phyloP scores from a whole-genome alignment of 2,113 vertebrate genomes.

The Platysternon megacephalum region DNA sequence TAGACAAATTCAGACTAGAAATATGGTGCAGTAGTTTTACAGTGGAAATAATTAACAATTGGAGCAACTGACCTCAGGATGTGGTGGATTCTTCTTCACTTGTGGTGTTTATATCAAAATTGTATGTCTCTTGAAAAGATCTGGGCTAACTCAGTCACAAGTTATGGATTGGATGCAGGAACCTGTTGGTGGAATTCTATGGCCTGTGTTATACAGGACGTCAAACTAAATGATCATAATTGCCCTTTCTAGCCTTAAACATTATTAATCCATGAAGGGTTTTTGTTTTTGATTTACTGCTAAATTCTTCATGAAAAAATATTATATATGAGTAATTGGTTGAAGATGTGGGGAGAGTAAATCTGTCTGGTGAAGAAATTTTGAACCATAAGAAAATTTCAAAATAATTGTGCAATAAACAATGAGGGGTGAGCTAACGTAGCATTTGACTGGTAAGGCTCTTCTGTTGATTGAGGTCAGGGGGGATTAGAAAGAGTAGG shows the following conservation, averaged over 20 bases:
- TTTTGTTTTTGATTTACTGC: background rate
- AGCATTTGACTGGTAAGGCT: background rate
- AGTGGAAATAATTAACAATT: background rate
- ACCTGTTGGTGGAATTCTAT: background rate
- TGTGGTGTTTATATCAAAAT: background rate
- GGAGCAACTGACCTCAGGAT: background rate
- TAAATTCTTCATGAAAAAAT: background rate
- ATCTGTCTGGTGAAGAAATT: background rate
- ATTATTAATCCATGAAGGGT: background rate
- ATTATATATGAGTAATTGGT: background rate
- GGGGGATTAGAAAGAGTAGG: background rate
- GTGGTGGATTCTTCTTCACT: background rate
- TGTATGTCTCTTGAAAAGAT: background rate
- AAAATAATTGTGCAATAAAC: background rate
- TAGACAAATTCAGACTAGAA: background rate
- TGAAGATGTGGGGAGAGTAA: background rate
- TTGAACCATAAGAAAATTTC: background rate
- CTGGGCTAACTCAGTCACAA: background rate
- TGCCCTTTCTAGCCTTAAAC: background rate
- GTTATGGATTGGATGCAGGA: background rate
- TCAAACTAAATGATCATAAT: background rate
- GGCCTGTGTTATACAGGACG: background rate
- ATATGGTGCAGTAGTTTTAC: background rate
- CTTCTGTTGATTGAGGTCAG: background rate
- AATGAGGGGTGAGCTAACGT: background rate